A percentile compares a stretch with the other conserved stretches of the same genome.
Evolutionary conservation across 2,113 vertebrate species (phyloP).

Genomic region (Xerus inauris): DNA sequence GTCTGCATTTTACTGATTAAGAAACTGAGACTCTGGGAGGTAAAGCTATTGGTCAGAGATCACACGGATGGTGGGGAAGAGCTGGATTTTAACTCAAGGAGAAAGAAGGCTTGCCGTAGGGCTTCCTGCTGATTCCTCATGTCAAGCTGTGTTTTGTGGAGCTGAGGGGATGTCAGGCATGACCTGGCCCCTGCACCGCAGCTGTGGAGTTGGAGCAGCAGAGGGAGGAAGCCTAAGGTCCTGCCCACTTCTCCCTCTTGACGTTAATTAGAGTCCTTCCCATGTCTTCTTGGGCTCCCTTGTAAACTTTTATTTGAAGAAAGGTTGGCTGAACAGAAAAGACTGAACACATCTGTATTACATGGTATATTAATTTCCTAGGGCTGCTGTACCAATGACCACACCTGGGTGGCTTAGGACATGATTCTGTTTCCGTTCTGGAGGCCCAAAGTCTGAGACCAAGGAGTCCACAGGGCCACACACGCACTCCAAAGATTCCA

Average conservation of each 20-base stretch:
- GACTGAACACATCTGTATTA: background rate
- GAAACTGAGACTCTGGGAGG: background rate
- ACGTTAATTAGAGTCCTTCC: background rate
- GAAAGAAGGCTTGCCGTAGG: background rate
- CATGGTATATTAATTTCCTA: background rate
- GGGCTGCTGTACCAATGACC: background rate
- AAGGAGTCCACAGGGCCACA: background rate
- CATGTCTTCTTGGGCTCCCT: background rate
- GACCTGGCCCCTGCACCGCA: rapidly evolving
- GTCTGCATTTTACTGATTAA: background rate
- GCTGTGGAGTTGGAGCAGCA: background rate
- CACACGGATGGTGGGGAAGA: background rate
- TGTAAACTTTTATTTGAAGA: constrained; percentile 28
- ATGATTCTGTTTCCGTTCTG: background rate
- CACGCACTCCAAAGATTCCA: background rate
- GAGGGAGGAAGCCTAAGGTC: background rate
- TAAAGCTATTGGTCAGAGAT: background rate
- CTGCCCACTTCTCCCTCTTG: background rate
- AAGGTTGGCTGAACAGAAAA: background rate
- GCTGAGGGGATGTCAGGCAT: background rate
- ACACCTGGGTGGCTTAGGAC: background rate
- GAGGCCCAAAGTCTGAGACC: background rate
- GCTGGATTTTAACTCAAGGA: constrained; percentile 4
- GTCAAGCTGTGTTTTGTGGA: background rate
- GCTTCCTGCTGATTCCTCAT: background rate